Base-by-base conservation (phyloP, 2,888 invertebrate genomes). In the Sturmia bella region DNA sequence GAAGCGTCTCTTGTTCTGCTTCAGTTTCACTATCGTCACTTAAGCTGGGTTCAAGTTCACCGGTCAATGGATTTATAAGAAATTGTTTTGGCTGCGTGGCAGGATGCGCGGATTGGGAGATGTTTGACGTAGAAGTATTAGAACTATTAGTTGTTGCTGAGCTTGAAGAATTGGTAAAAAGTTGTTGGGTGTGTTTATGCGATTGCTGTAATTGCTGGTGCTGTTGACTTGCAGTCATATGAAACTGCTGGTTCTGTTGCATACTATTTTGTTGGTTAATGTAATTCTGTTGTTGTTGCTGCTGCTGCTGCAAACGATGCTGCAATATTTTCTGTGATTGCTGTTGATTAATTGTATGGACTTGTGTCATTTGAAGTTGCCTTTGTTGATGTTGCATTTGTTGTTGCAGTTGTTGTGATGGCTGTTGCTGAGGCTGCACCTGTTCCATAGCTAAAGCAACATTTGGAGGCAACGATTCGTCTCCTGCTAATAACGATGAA, bases 51-150 rank as follows among this genome's bases (percentile, higher is more conserved):
- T 97, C 97, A 87, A 97, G 92, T 88, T 96, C 95, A 48, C 97
- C 96, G 84, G 97, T 97, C 83, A 97, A 92, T 0, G 97, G 97
- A 92, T 97, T 98, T 86, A 97, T 96, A 54, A 97, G 94, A 92
- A 96, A 96, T 91, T 96, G 96, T 64, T 89, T 87, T 94, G 93
- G 89, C 93, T 80, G 76, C 1, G 82, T 39, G 59, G 57, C 66
- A 43, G 63, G 50, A 15, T 15, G 54, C 56, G 48, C n/a, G n/a
- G 70, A 19, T 48, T 69, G 69, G 37, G 45, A 37, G 27, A 32
- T 75, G 56, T 50, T 52, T 12, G 63, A 15, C 63, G 39, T 24
- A 52, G 76, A 63, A 2, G 27, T 17, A 41, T 48, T 24, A 52
- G 76, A 63, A 2, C 19, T 17, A 41, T 48, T 21, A 21, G 57